A percentile compares a stretch with the other conserved stretches of the same genome.
These are phyloP conservation scores for Coracopsis vasa DNA, from an alignment of 2,113 vertebrate genomes.

Conservation along the genomic window DNA sequence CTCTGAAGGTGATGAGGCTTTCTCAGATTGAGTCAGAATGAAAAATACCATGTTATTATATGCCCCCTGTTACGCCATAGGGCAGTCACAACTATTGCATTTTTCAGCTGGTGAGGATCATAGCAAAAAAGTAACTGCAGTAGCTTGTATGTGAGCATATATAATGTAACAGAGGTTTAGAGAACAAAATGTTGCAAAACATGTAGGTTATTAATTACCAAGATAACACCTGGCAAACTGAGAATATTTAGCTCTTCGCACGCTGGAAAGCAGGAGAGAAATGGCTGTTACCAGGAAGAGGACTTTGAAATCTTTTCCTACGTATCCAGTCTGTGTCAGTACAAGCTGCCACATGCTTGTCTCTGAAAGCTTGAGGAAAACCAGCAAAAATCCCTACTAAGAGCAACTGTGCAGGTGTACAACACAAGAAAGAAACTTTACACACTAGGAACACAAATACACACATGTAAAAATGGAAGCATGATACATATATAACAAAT, in stretches of 20 bases:
- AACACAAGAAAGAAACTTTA: not conserved
- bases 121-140: not conserved
- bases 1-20: not conserved
- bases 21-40: not conserved
- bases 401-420: not conserved
- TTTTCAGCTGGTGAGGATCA: not conserved
- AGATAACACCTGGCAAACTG: not conserved
- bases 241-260: not conserved
- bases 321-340: not conserved
- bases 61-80: too few relatives aligned
- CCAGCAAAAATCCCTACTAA: not conserved
- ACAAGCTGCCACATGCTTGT: not conserved
- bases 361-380: not conserved
- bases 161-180: not conserved
- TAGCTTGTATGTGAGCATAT: not conserved
- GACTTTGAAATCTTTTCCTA: not conserved
- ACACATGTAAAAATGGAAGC: not conserved
- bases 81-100: rapidly evolving
- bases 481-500: not conserved
- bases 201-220: not conserved
- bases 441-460: not conserved
- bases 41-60: not conserved
- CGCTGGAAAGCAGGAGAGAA: not conserved
- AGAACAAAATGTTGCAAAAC: not conserved
- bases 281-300: not conserved